Evolutionary conservation across 2,888 invertebrate genomes (phyloP), one percentile per base, ranked within the genome.

Genomic region (Drosophila heteroneura): DNA sequence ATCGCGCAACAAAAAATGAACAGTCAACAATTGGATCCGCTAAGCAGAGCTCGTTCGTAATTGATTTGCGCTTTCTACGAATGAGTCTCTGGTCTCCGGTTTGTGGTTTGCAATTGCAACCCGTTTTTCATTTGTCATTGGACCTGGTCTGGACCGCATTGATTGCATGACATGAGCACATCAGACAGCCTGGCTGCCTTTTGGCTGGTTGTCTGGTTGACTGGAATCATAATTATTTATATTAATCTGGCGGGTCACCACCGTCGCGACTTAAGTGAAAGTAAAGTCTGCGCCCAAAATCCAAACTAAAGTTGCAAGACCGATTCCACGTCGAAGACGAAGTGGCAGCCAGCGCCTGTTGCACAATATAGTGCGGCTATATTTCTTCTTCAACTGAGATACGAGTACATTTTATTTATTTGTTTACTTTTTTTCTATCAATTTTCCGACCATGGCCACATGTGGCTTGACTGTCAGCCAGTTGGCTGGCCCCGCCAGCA

Each of bases 241-340:
- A 85, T 89, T 91, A 91, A 87, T 84, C 91, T 89, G 91, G 68
- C 88, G 89, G 86, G 91, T 91, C 90, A 85, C 54, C 77, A 71
- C 54, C 74, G 74, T 39, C 60, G 68, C 71, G 71, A 76, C 74
- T 83, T 61, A 63, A 84, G 91, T 85, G 91, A 85, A 85, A 90
- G 91, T 86, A 70, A 74, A 71, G 35, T 39, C 62, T 49, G 72
- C 41, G 78, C 64, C 82, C 63, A 62, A 67, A 56, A 14, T 52
- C 61, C 69, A 73, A 51, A 32, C 52, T n/a, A 58, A 65, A 37
- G 74, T 14, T 57, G 4, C 61, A 33, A 49, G 33, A 65, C 57
- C 60, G 30, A 60, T 41, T 54, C 16, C 37, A 53, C 60, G 60
- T 53, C 35, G 28, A 49, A 66, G 63, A 44, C 19, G 41, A 41